These are phyloP conservation scores for Catharus bicknelli DNA, from an alignment of 2,113 vertebrate genomes.

Conservation along the genomic window DNA sequence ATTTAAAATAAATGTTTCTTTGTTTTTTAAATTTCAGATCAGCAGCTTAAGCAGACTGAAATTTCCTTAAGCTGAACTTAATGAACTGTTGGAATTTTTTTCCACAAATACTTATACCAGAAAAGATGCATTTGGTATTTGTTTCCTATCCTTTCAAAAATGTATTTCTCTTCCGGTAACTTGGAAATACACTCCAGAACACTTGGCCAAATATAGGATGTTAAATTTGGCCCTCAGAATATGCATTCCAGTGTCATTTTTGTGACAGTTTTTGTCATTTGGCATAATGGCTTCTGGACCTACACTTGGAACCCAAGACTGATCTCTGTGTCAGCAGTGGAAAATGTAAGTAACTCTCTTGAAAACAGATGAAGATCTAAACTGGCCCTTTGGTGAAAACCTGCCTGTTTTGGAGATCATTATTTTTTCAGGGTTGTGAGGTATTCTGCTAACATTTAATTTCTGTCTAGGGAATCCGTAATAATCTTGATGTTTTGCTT, in stretches of 20 bases:
- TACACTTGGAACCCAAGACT: not conserved
- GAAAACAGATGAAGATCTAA: slow-evolving; percentile 17
- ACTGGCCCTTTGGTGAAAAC: slow-evolving; percentile 3
- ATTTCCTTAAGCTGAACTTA: not conserved
- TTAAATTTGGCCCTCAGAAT: not conserved
- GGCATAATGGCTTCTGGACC: not conserved
- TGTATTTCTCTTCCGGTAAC: not conserved
- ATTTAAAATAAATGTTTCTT: not conserved
- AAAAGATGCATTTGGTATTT: not conserved
- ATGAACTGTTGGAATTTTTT: not conserved
- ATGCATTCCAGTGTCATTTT: not conserved
- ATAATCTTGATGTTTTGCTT: slow-evolving; percentile 53
- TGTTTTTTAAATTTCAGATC: not conserved
- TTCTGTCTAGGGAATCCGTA: slow-evolving; percentile 39
- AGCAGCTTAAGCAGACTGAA: not conserved
- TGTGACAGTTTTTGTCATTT: not conserved
- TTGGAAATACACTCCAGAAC: not conserved
- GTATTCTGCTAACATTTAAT: slow-evolving; percentile 38
- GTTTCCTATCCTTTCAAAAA: not conserved
- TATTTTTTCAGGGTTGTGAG: slow-evolving; percentile 33
- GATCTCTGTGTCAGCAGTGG: not conserved
- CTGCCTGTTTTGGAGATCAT: slow-evolving; percentile 48
- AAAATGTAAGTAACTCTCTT: not conserved
- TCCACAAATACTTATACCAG: not conserved
- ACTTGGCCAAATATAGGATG: not conserved